phyloP scores from a whole-genome alignment of 53 echinoderm and acorn worm species.

The Hippasteria phrygiana region DNA sequence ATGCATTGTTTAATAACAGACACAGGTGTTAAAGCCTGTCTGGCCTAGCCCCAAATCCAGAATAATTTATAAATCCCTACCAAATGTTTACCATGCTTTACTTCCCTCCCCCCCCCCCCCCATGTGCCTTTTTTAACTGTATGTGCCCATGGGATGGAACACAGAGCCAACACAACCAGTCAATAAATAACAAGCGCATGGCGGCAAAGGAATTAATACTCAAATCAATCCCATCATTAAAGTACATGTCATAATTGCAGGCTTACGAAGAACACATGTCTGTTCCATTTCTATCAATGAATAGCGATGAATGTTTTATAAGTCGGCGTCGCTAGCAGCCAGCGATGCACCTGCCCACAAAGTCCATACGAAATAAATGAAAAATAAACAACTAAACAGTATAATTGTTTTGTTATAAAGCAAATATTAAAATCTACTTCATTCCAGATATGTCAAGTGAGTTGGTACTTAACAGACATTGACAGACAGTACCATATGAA shows the following conservation, averaged over 20 bases:
- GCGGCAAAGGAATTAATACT: neutral
- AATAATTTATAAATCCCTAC: constrained; percentile 1
- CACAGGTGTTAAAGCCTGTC: constrained; percentile 6
- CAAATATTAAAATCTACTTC: too few species aligned
- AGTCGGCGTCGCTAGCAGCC: neutral
- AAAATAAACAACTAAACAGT: neutral
- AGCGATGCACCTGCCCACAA: neutral
- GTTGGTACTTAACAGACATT: too few species aligned
- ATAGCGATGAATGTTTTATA: constrained; percentile 22
- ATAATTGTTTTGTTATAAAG: neutral
- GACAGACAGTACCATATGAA: too few species aligned
- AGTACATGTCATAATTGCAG: neutral
- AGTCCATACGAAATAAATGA: neutral
- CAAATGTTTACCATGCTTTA: neutral
- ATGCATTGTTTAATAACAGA: neutral
- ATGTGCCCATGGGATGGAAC: too few species aligned
- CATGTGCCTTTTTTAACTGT: too few species aligned
- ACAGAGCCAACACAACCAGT: neutral
- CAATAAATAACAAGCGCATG: neutral
- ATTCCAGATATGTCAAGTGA: too few species aligned
- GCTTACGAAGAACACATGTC: neutral
- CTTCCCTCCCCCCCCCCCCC: neutral
- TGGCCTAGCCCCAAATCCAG: neutral
- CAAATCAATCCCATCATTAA: neutral
- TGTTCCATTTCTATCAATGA: constrained; percentile 2